Percentiles rank a stretch among this genome's conserved stretches.
These are phyloP conservation scores for Sebastes umbrosus DNA, from an alignment of 2,797 vertebrate species.

Conservation along the genomic window DNA sequence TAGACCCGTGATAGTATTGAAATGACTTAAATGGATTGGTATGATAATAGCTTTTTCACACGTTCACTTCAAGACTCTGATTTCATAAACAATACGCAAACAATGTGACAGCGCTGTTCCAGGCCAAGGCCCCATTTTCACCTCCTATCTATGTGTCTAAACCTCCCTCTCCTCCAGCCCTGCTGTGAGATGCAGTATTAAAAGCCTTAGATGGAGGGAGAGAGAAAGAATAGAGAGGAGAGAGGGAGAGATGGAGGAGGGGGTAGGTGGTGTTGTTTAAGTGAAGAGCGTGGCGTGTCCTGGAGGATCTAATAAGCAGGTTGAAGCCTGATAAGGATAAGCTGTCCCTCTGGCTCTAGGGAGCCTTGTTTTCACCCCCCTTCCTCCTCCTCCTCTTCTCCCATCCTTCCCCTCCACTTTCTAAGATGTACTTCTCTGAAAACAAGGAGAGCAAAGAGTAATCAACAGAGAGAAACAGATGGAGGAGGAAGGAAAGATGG, in stretches of 20 bases:
- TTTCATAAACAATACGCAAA: conserved; percentile 52
- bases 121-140: conserved; percentile 50
- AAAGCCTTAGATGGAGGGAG: conserved; percentile 55
- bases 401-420: conserved; percentile 35
- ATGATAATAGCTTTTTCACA: conserved; percentile 38
- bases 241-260: conserved; percentile 48
- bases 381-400: conserved; percentile 3
- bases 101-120: conserved; percentile 43
- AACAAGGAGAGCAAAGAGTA: conserved; percentile 48
- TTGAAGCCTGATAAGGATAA: conserved; percentile 85
- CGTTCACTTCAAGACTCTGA: conserved; percentile 18
- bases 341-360: conserved; percentile 81
- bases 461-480: conserved; percentile 40
- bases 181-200: conserved; percentile 52
- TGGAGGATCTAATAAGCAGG: conserved; percentile 85
- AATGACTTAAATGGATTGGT: conserved; percentile 16
- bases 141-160: conserved; percentile 50
- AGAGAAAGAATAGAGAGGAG: conserved; percentile 44
- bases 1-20: background rate
- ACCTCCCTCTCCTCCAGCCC: conserved; percentile 37
- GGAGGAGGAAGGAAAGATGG: background rate
- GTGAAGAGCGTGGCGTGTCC: conserved; percentile 74
- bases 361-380: conserved; percentile 68
- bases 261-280: conserved; percentile 74
- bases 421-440: conserved; percentile 61